phyloP scores from a whole-genome alignment of 2,888 invertebrate species.

The Tipula unca region DNA sequence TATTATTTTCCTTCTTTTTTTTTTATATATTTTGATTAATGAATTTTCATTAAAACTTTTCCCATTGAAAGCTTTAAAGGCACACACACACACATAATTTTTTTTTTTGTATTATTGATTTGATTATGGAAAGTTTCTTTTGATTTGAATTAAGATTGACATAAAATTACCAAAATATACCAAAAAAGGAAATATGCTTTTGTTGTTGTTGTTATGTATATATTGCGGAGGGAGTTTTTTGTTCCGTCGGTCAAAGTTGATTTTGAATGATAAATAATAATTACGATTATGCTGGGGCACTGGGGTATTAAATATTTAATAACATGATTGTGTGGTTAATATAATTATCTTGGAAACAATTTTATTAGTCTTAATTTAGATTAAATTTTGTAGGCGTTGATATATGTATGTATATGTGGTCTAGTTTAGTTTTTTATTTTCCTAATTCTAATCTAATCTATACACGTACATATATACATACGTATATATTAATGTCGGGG shows the following conservation, averaged over 20 bases:
- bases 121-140: neutral
- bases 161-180: neutral
- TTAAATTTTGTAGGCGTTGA: neutral
- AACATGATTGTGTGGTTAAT: neutral
- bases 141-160: neutral
- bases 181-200: neutral
- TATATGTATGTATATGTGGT: neutral
- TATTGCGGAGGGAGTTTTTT: neutral
- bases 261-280: neutral
- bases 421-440: neutral
- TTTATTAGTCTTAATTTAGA: neutral
- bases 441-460: neutral
- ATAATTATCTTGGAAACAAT: neutral
- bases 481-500: neutral
- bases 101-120: neutral
- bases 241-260: neutral
- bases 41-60: constrained; percentile 8
- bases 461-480: neutral
- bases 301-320: neutral
- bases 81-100: neutral
- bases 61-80: neutral
- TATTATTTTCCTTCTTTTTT: neutral
- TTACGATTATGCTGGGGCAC: neutral
- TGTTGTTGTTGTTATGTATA: neutral
- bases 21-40: neutral